Conservation (phyloP, 2,888 invertebrate species). For the Megamerina dolium region DNA sequence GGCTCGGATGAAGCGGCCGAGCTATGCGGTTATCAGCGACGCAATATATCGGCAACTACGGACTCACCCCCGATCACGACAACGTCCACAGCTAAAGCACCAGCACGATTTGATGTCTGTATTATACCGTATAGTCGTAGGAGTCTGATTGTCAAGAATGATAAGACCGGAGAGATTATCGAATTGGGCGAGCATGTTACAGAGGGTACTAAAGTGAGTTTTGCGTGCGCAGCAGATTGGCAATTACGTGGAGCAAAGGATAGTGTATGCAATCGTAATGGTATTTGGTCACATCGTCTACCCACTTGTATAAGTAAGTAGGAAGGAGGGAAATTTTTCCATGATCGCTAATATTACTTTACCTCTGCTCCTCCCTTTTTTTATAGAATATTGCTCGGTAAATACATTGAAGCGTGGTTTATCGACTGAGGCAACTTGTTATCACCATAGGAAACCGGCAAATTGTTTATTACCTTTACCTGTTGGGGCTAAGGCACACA, state of each 20-base stretch:
- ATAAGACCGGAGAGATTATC: background rate
- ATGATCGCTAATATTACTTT: too few species aligned
- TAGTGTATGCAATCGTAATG: background rate
- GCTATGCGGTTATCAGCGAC: constrained; percentile 20
- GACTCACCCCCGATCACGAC: too few species aligned
- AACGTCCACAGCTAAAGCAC: background rate
- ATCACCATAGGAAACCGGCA: background rate
- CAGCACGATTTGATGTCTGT: background rate
- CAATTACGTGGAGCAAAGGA: background rate
- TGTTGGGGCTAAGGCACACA: constrained; percentile 6
- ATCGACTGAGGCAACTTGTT: constrained; percentile 7
- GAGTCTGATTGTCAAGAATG: constrained; percentile 7
- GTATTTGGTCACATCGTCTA: background rate
- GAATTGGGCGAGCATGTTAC: background rate
- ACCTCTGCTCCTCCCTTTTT: too few species aligned
- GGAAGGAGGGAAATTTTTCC: background rate
- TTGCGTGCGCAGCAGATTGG: background rate
- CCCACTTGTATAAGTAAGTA: constrained; percentile 8
- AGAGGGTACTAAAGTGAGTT: background rate
- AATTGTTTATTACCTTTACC: constrained; percentile 8
- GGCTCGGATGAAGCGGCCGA: constrained; percentile 30
- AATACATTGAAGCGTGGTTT: constrained; percentile 2
- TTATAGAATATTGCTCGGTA: constrained; percentile 11
- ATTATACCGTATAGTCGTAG: constrained; percentile 3
- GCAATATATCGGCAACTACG: too few species aligned